Conservation (phyloP, 1,140 invertebrate species). For the Drosophila sp. region DNA sequence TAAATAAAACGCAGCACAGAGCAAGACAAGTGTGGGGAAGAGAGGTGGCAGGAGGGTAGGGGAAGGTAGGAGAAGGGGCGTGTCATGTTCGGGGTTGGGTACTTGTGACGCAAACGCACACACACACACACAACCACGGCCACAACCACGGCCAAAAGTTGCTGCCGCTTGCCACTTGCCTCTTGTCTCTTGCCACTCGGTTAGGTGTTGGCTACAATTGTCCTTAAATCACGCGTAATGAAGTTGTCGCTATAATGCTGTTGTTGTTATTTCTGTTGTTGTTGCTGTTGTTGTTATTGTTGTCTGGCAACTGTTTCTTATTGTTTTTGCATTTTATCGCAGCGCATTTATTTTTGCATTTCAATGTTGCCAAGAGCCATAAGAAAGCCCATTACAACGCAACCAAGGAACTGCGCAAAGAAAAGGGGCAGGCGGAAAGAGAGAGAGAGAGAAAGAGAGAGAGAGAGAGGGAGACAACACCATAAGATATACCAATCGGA, state of each 20-base stretch:
- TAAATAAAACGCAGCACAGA: slow-evolving; percentile 73
- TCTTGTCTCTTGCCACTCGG: too few relatives aligned
- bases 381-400: slow-evolving; percentile 26
- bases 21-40: slow-evolving; percentile 16
- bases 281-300: slow-evolving; percentile 18
- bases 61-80: background rate
- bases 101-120: slow-evolving; percentile 24
- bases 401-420: too few relatives aligned
- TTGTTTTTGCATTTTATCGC: slow-evolving; percentile 83
- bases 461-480: background rate
- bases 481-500: slow-evolving; percentile 15
- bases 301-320: slow-evolving; percentile 41
- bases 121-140: slow-evolving; percentile 11
- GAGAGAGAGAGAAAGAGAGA: background rate
- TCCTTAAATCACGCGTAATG: slow-evolving; percentile 84
- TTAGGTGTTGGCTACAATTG: slow-evolving; percentile 79
- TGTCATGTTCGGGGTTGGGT: slow-evolving; percentile 15
- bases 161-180: background rate
- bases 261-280: slow-evolving; percentile 44
- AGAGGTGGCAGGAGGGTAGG: background rate
- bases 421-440: background rate
- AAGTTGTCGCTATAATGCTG: slow-evolving; percentile 73
- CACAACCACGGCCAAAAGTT: slow-evolving; percentile 19
- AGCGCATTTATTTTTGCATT: slow-evolving; percentile 81
- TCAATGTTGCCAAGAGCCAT: slow-evolving; percentile 58